Base-by-base conservation (phyloP, 2,797 vertebrate genomes). In the Pachyuromys duprasi region DNA sequence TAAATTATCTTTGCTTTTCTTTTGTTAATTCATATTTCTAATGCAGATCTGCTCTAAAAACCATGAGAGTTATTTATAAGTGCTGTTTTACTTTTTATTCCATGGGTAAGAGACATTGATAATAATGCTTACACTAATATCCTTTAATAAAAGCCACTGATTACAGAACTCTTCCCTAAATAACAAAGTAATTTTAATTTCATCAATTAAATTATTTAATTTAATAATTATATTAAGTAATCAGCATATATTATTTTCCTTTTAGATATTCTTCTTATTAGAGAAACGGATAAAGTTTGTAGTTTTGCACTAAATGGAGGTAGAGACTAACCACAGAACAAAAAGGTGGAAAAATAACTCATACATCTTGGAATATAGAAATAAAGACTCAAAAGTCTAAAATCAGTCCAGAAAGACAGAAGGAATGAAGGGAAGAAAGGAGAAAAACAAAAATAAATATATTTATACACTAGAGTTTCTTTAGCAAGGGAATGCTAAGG, bases 151-250 rank as follows among this genome's bases (percentile, higher is more conserved):
- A 89, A 86, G 36, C 0, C 2, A n/a, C 11, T 67, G 14, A 82
- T 92, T 92, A 89, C 53, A 94, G 26, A 93, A 60, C 86, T 82
- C 60, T 84, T 22, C 57, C 7, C 3, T 84, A 45, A 96, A 86
- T n/a, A 70, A 55, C 67, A 75, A 45, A 57, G 31, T 70, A 74
- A 3, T 74, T 39, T 70, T 5, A 82, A 6, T 60, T 65, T 92
- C 65, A 45, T 49, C 8, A 49, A 49, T 49, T 49, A 49, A 49
- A 49, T 49, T 49, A 49, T 49, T 49, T 49, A 49, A 11, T 49
- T 49, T 49, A 49, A 49, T 49, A 49, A 49, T 49, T 49, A 49
- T 49, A 11, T 49, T 84, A 90, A 92, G 72, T 24, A 26, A 74
- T 89, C 53, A 91, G 42, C 86, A 5, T 31, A 42, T 53, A 60